Conservation (phyloP, 2,888 invertebrate genomes). For the Oithona nana region DNA sequence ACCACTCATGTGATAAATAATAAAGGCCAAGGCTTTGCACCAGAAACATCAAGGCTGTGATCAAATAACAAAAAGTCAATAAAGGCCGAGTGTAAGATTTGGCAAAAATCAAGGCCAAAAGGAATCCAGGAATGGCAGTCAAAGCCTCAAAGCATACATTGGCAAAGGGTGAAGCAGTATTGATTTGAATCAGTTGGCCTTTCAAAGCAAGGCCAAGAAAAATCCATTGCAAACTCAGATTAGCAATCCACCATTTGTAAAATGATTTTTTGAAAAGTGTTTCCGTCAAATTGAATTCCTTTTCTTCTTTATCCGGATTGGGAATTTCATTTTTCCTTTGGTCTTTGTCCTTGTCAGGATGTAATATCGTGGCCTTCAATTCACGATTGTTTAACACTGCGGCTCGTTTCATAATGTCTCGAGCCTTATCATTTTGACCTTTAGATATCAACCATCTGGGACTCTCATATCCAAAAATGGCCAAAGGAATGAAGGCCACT, state of each 20-base stretch:
- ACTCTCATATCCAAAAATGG: neutral
- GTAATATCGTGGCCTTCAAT: neutral
- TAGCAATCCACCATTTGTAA: neutral
- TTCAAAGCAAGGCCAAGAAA: neutral
- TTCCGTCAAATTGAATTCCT: neutral
- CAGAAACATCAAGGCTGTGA: neutral
- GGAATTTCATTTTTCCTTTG: neutral
- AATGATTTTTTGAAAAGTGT: neutral
- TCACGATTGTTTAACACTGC: neutral
- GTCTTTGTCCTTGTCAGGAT: neutral
- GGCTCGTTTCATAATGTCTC: neutral
- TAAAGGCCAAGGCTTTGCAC: neutral
- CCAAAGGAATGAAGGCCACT: neutral
- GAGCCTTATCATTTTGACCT: neutral
- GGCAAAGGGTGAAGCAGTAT: neutral
- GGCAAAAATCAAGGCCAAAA: neutral
- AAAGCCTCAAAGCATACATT: neutral
- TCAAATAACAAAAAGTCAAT: neutral
- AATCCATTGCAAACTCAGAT: neutral
- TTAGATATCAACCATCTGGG: neutral
- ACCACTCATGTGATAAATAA: neutral
- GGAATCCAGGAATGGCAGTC: neutral
- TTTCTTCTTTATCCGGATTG: neutral
- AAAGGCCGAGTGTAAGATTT: no score
- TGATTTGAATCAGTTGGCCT: neutral